Evolutionary conservation across 1,140 invertebrate genomes (phyloP).

Genomic region (Oreohelix idahoensis): DNA sequence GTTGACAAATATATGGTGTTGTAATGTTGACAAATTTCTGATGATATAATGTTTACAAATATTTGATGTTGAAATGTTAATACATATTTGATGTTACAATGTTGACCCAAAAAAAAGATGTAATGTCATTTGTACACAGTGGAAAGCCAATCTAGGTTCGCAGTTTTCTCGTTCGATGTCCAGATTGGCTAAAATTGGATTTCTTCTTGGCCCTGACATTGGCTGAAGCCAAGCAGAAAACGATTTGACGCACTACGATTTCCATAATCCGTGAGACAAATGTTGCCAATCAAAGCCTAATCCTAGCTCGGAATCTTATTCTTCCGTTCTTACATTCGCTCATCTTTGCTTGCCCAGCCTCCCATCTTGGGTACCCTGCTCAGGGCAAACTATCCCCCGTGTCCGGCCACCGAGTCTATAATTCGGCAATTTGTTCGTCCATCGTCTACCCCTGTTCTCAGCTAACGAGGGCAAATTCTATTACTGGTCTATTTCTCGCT

Average conservation of each 20-base stretch:
- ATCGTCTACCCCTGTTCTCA: background rate
- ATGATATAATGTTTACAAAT: too few relatives aligned
- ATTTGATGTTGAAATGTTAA: too few relatives aligned
- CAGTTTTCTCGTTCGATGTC: too few relatives aligned
- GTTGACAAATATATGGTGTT: too few relatives aligned
- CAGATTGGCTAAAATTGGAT: too few relatives aligned
- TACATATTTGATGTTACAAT: too few relatives aligned
- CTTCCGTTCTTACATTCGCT: background rate
- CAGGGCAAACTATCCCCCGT: background rate
- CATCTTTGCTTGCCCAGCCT: background rate
- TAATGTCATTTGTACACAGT: too few relatives aligned
- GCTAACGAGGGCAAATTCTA: background rate
- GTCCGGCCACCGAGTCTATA: background rate
- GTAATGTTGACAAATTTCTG: too few relatives aligned
- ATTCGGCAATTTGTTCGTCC: background rate
- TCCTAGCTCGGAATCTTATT: background rate
- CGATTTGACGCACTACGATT: background rate
- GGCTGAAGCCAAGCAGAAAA: too few relatives aligned
- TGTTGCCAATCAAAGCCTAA: background rate
- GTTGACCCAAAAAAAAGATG: too few relatives aligned
- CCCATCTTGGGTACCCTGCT: background rate
- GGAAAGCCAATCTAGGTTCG: too few relatives aligned
- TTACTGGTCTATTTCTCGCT: background rate
- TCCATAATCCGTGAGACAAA: background rate
- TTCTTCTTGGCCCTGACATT: too few relatives aligned